Conservation (phyloP, 2,797 vertebrate species). For the Sebastes variabilis region DNA sequence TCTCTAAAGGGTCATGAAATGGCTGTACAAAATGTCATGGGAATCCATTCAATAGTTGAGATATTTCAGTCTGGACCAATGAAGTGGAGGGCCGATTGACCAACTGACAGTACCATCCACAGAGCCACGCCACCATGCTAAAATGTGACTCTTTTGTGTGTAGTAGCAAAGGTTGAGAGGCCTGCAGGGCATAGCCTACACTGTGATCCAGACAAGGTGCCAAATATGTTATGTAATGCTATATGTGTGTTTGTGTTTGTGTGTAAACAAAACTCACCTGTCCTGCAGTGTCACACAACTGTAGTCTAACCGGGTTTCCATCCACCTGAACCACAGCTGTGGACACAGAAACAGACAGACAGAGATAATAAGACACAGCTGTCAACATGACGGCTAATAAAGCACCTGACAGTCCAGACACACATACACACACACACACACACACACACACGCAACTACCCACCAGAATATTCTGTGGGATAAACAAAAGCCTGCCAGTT, state of each 20-base stretch:
- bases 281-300: constrained; percentile 89
- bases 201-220: neutral
- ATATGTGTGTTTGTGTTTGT: neutral
- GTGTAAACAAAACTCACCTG: constrained; percentile 79
- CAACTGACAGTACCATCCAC: neutral
- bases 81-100: neutral
- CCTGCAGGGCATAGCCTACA: neutral
- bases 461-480: constrained; percentile 22
- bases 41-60: neutral
- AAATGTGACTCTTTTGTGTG: neutral
- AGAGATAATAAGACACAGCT: constrained; percentile 55
- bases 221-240: neutral
- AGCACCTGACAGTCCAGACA: constrained; percentile 27
- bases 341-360: constrained; percentile 47
- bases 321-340: constrained; percentile 88
- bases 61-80: neutral
- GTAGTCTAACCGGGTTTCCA: constrained; percentile 85
- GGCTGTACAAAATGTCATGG: neutral
- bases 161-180: neutral
- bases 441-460: neutral
- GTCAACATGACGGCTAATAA: constrained; percentile 7
- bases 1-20: neutral
- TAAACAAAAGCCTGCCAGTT: constrained; percentile 67
- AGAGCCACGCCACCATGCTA: neutral
- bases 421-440: neutral